These are phyloP conservation scores for Chamaea fasciata DNA, from an alignment of 2,113 vertebrate species.

Conservation along the genomic window DNA sequence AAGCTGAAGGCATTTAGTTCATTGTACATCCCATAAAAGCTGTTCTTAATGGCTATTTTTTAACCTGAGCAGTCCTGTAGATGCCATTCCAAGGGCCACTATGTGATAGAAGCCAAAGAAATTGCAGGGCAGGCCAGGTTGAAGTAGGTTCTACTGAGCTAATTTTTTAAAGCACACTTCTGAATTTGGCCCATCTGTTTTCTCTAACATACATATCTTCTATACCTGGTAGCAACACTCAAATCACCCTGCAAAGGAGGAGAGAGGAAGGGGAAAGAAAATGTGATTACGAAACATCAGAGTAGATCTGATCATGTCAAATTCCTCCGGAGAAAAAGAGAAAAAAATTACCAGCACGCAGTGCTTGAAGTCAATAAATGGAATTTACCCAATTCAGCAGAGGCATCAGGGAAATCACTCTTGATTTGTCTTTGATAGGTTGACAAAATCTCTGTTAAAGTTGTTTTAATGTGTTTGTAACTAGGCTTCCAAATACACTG, in stretches of 20 bases:
- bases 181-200: neutral
- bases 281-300: conserved; percentile 9
- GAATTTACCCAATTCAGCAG: conserved; percentile 55
- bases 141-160: neutral
- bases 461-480: conserved; percentile 62
- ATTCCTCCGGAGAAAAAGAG: conserved; percentile 41
- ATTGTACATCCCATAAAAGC: neutral
- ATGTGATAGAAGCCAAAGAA: neutral
- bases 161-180: neutral
- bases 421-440: conserved; percentile 61
- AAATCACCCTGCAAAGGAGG: neutral
- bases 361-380: conserved; percentile 60
- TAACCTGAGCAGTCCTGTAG: neutral
- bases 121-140: neutral
- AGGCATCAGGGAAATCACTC: conserved; percentile 46
- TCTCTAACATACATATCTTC: neutral
- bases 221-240: neutral
- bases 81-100: neutral
- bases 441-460: conserved; percentile 63
- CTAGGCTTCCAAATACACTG: conserved; percentile 52
- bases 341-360: conserved; percentile 44
- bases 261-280: neutral
- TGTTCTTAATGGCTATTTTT: neutral
- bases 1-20: neutral
- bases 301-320: conserved; percentile 49